A percentile compares a stretch with the other conserved stretches of the same genome.
Evolutionary conservation across 1,140 invertebrate species (phyloP).

Genomic region (Musca domestica): DNA sequence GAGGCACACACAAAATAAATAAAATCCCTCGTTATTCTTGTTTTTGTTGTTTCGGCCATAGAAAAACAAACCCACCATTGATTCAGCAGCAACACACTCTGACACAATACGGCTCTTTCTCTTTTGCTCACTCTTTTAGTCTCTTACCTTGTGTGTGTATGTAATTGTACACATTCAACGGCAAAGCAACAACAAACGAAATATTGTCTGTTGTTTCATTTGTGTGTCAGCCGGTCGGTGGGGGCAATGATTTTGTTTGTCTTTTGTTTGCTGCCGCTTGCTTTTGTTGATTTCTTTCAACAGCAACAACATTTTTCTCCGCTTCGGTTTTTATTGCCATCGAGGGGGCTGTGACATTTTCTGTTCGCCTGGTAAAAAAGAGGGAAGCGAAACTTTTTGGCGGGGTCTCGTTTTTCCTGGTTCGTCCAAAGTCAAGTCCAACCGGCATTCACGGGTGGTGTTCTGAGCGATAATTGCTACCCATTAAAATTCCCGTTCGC

Average conservation of each 20-base stretch:
- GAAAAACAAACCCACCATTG: no score
- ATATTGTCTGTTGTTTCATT: neutral
- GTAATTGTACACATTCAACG: no score
- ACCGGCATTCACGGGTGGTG: constrained; percentile 24
- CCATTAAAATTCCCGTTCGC: constrained; percentile 15
- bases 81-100: no score
- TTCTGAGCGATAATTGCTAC: constrained; percentile 15
- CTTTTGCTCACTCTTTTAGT: no score
- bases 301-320: neutral
- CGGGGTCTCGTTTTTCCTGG: constrained; percentile 54
- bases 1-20: no score
- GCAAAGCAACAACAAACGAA: no score
- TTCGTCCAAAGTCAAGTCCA: constrained; percentile 35
- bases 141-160: no score
- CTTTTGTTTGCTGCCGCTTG: neutral
- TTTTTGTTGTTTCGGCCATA: no score
- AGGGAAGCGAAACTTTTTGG: constrained; percentile 54
- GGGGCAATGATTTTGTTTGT: neutral
- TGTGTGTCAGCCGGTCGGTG: neutral
- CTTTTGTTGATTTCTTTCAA: no score
- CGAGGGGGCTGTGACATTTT: constrained; percentile 23
- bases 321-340: constrained; percentile 14
- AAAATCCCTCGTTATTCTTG: no score
- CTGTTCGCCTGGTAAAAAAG: constrained; percentile 52
- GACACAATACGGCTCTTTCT: no score